phyloP scores from a whole-genome alignment of 1,140 invertebrate species.

The Ridgeia piscesae region DNA sequence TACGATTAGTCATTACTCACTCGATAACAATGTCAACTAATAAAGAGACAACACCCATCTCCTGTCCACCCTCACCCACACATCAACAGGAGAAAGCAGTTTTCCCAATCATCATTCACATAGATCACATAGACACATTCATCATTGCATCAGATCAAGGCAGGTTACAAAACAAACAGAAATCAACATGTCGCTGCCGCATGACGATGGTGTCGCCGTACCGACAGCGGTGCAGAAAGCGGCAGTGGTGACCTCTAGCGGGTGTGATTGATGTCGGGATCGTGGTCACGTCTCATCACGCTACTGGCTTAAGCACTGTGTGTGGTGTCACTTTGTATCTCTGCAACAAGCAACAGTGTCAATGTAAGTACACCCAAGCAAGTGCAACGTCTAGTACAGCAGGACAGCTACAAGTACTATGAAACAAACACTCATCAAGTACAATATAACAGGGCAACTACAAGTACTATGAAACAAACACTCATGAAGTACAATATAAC shows the following conservation, averaged over 20 bases:
- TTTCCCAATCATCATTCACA: background rate
- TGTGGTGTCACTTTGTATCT: background rate
- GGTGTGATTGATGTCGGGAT: slow-evolving; percentile 3
- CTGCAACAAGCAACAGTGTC: background rate
- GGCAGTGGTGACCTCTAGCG: background rate
- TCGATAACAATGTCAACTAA: background rate
- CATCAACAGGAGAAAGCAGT: background rate
- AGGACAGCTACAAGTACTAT: too few relatives aligned
- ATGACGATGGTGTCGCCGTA: background rate
- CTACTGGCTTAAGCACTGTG: background rate
- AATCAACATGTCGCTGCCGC: background rate
- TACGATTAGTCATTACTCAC: background rate
- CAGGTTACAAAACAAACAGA: background rate
- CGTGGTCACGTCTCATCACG: background rate
- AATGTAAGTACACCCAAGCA: background rate
- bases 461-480: too few relatives aligned
- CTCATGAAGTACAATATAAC: too few relatives aligned
- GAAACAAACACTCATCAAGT: too few relatives aligned
- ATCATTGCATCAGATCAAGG: background rate
- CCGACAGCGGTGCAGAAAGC: background rate
- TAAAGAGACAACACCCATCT: background rate
- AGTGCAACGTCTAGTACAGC: too few relatives aligned
- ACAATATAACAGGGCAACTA: too few relatives aligned
- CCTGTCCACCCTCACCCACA: background rate
- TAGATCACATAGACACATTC: background rate